Evolutionary conservation across 2,888 invertebrate genomes (phyloP), one percentile per base, ranked within the genome.

Genomic region (Napeogenes sylphis): DNA sequence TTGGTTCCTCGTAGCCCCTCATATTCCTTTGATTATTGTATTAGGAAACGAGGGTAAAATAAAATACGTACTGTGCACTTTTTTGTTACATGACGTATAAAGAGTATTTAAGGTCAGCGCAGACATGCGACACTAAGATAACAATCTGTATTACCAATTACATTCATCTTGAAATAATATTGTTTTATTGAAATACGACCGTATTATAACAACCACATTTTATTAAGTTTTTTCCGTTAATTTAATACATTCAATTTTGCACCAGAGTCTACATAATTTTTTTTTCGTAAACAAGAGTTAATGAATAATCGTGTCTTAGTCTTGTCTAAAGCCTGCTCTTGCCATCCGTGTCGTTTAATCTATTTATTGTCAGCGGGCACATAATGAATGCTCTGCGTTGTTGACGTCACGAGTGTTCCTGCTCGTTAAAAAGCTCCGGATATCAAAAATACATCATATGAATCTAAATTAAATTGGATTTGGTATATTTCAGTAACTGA

Each of bases 11-110:
- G 81, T 68, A 74, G 68, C 73, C 87, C 86, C 86, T 85, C 84
- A 82, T 87, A 84, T 88, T 85, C 82, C 79, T 90, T 89, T 90
- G 89, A 90, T 90, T 90, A 90, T 90, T 87, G 81, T 84, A 83
- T 89, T 85, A 86, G 76, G 75, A 68, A 85, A 84, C 80, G 84
- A 82, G 84, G 84, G 82, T 78, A 81, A 75, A 77, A 80, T 82
- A 82, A 83, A 81, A 75, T 75, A 79, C 78, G 71, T 76, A 76
- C 77, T 79, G 82, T 82, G 89, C 86, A 84, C 78, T 86, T 88
- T 88, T 84, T 87, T 83, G 76, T 82, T 79, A 81, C 80, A 75
- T 80, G 79, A 71, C 73, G 79, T 86, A 65, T 68, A 64, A 63
- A 65, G 60, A 62, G 58, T 62, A 61, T 65, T 54, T 61, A 61